A percentile compares a stretch with the other conserved stretches of the same genome.
phyloP scores from a whole-genome alignment of 2,888 invertebrate genomes.

The Nesidiocoris tenuis region DNA sequence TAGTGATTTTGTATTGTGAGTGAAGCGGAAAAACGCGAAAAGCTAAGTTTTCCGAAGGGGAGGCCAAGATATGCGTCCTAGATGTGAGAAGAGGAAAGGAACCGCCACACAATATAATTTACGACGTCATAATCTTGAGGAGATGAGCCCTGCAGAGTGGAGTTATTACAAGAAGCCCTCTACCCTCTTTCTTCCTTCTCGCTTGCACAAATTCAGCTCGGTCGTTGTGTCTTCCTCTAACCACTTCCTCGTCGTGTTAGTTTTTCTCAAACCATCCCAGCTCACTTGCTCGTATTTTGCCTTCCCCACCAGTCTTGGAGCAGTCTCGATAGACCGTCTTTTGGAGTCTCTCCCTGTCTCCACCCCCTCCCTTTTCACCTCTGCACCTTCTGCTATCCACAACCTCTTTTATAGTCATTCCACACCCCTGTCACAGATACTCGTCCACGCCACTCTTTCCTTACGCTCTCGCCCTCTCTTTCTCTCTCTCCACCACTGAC shows the following conservation, averaged over 20 bases:
- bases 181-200: constrained; percentile 1
- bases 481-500: background rate
- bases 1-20: too few species aligned
- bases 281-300: background rate
- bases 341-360: background rate
- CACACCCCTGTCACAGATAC: background rate
- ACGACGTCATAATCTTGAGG: constrained; percentile 32
- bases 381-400: background rate
- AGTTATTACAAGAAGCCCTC: constrained; percentile 23
- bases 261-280: background rate
- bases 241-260: background rate
- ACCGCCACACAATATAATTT: constrained; percentile 21
- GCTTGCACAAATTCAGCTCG: background rate
- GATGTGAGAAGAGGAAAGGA: background rate
- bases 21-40: too few species aligned
- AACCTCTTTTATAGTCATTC: background rate
- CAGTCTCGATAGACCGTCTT: background rate
- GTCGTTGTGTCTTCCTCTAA: background rate
- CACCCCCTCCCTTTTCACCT: too few species aligned
- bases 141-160: constrained; percentile 19
- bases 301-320: background rate
- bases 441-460: background rate
- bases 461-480: background rate
- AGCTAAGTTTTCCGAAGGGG: too few species aligned
- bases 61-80: background rate